phyloP scores from a whole-genome alignment of 1,140 invertebrate species.

The Drosophila tsacasi region DNA sequence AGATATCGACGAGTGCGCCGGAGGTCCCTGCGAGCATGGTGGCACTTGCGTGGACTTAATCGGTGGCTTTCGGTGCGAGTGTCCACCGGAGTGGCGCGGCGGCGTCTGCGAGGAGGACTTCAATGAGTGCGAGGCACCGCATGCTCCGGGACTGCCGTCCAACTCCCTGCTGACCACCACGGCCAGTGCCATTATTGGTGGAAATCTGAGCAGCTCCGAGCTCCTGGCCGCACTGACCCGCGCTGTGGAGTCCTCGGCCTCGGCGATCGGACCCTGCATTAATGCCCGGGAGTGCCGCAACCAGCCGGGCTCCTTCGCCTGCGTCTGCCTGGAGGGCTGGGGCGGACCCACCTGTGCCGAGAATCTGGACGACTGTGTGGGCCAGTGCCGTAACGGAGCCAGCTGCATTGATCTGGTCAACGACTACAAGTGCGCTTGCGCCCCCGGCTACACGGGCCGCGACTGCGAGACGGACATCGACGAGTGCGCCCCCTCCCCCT shows the following conservation, averaged over 20 bases:
- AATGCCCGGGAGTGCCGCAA: slow-evolving; percentile 93
- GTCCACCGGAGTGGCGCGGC: slow-evolving; percentile 93
- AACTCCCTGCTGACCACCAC: slow-evolving; percentile 85
- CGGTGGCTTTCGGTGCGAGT: slow-evolving; percentile 91
- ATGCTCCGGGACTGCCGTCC: slow-evolving; percentile 50
- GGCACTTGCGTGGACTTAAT: slow-evolving; percentile 93
- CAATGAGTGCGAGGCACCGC: slow-evolving; percentile 88
- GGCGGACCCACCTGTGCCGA: slow-evolving; percentile 93
- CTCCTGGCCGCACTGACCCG: slow-evolving; percentile 94
- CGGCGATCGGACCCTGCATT: slow-evolving; percentile 88
- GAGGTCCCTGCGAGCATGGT: slow-evolving; percentile 93
- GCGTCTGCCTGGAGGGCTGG: slow-evolving; percentile 93
- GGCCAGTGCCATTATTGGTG: slow-evolving; percentile 68
- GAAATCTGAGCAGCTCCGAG: slow-evolving; percentile 85
- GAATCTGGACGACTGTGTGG: slow-evolving; percentile 95
- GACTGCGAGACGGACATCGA: slow-evolving; percentile 91
- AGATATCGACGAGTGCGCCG: slow-evolving; percentile 94
- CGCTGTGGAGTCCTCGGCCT: slow-evolving; percentile 90
- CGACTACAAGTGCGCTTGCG: slow-evolving; percentile 92
- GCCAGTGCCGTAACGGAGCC: slow-evolving; percentile 92
- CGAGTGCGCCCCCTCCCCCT: slow-evolving; percentile 90
- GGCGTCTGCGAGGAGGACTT: slow-evolving; percentile 91
- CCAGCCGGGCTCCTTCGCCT: slow-evolving; percentile 93
- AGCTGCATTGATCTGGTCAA: slow-evolving; percentile 92
- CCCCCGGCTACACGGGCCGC: slow-evolving; percentile 89